Percentiles rank a stretch among this genome's conserved stretches.
Evolutionary conservation across 2,888 invertebrate species (phyloP).

Genomic region (Keiferia lycopersicella): DNA sequence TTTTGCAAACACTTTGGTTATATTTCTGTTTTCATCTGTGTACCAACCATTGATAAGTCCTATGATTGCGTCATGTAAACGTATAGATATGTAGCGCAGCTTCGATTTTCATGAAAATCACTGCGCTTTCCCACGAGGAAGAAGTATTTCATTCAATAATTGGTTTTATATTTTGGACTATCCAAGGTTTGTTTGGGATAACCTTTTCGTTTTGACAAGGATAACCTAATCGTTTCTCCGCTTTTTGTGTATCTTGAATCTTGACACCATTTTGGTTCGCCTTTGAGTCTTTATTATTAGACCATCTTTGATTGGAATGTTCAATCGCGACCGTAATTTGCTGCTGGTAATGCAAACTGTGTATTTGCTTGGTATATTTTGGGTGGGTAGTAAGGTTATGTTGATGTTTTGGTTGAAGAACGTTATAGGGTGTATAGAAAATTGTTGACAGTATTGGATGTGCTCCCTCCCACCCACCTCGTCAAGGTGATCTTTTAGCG

Average conservation of each 20-base stretch:
- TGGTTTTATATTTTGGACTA: slow-evolving; percentile 28
- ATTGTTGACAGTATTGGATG: slow-evolving; percentile 36
- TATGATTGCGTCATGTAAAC: slow-evolving; percentile 79
- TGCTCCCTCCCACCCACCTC: background rate
- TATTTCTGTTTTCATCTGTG: slow-evolving; percentile 72
- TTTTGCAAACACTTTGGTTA: slow-evolving; percentile 59
- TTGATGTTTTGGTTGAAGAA: slow-evolving; percentile 76
- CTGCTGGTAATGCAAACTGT: slow-evolving; percentile 3
- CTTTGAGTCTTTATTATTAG: slow-evolving; percentile 55
- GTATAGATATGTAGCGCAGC: slow-evolving; percentile 57
- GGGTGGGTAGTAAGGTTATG: slow-evolving; percentile 66
- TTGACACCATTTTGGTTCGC: slow-evolving; percentile 76
- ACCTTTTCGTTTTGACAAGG: slow-evolving; percentile 70
- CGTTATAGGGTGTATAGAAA: slow-evolving; percentile 41
- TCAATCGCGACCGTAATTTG: slow-evolving; percentile 16
- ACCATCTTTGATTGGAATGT: slow-evolving; percentile 35
- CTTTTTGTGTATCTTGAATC: slow-evolving; percentile 37
- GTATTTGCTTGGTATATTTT: slow-evolving; percentile 5
- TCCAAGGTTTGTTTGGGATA: slow-evolving; percentile 49
- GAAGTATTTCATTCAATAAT: slow-evolving; percentile 28
- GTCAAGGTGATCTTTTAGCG: background rate
- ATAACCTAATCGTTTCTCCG: slow-evolving; percentile 68
- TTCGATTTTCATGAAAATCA: slow-evolving; percentile 42
- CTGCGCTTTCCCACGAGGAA: slow-evolving; percentile 32
- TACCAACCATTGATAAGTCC: slow-evolving; percentile 64